Evolutionary conservation across 2,888 invertebrate species (phyloP).

Genomic region (Aquatica leii): DNA sequence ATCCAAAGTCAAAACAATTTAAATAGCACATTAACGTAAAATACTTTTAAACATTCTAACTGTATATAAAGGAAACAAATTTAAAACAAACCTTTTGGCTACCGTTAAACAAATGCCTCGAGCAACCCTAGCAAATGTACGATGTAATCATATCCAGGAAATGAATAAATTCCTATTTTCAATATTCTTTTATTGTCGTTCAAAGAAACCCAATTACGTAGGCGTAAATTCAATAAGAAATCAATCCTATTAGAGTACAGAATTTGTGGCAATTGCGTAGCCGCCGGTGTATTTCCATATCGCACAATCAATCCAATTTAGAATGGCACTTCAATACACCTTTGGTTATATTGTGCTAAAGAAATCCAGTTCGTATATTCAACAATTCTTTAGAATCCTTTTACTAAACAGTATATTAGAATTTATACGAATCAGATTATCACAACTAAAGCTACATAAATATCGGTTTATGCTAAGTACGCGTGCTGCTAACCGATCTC

Average conservation of each 20-base stretch:
- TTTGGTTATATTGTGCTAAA: slow-evolving; percentile 48
- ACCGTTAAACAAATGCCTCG: slow-evolving; percentile 1
- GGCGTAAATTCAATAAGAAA: slow-evolving; percentile 37
- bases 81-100: background rate
- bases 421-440: slow-evolving; percentile 52
- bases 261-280: slow-evolving; percentile 36
- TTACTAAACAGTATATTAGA: slow-evolving; percentile 51
- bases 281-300: slow-evolving; percentile 48
- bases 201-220: slow-evolving; percentile 35
- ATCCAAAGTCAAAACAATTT: too few species aligned
- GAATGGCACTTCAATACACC: slow-evolving; percentile 55
- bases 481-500: background rate
- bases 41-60: too few species aligned
- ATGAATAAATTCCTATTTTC: slow-evolving; percentile 31
- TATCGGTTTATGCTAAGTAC: slow-evolving; percentile 9
- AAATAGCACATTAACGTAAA: too few species aligned
- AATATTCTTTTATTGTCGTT: slow-evolving; percentile 34
- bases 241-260: slow-evolving; percentile 34
- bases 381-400: slow-evolving; percentile 18
- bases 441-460: slow-evolving; percentile 25
- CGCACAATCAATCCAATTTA: slow-evolving; percentile 59
- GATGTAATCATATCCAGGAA: slow-evolving; percentile 26
- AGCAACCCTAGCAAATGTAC: background rate
- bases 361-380: slow-evolving; percentile 40
- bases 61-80: background rate